Evolutionary conservation across 2,113 vertebrate species (phyloP).

Genomic region (Lanius collurio): DNA sequence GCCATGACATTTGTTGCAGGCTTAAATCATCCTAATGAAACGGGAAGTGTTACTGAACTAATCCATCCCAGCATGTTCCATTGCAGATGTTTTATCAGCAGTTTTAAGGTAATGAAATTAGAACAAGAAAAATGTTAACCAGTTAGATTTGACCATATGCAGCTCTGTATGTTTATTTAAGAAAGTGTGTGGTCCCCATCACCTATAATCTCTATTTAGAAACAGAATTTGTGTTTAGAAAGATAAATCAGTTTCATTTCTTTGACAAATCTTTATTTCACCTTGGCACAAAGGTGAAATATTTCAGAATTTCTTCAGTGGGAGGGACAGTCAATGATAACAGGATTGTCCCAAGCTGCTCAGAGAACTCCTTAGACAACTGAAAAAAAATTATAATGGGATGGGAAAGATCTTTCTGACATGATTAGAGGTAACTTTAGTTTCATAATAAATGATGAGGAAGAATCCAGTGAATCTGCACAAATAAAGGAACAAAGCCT

Average conservation of each 20-base stretch:
- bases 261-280: not conserved
- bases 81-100: conserved; percentile 7
- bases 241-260: not conserved
- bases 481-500: not conserved
- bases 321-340: not conserved
- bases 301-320: not conserved
- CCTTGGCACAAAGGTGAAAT: not conserved
- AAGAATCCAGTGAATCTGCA: not conserved
- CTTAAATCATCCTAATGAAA: conserved; percentile 68
- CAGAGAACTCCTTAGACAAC: not conserved
- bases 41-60: conserved; percentile 13
- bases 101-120: conserved; percentile 27
- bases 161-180: not conserved
- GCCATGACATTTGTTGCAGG: conserved; percentile 45
- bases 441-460: not conserved
- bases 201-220: not conserved
- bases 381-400: not conserved
- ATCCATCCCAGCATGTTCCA: conserved; percentile 20
- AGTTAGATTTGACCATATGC: not conserved
- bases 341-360: not conserved
- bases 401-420: not conserved
- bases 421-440: not conserved
- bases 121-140: not conserved
- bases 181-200: not conserved
- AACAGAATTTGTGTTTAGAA: not conserved